Evolutionary conservation across 2,113 vertebrate species (phyloP).

Genomic region (Microcebus ravelobensis): DNA sequence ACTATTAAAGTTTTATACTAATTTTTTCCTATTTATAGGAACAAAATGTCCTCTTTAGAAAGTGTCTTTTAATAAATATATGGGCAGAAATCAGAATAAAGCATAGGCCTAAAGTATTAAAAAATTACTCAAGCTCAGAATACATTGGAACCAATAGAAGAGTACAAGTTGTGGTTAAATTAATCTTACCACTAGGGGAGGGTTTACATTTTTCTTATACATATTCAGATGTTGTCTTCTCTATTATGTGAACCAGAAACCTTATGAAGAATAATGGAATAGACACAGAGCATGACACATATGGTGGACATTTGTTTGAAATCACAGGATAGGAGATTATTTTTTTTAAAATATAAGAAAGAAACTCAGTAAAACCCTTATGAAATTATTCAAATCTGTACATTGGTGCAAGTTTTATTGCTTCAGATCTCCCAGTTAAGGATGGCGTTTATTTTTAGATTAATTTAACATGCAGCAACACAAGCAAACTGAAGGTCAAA

Average conservation of each 20-base stretch:
- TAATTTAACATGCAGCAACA: conserved; percentile 43
- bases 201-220: conserved; percentile 29
- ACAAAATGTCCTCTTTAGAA: conserved; percentile 67
- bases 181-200: conserved; percentile 35
- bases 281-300: conserved; percentile 51
- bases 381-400: not conserved
- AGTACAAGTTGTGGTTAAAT: conserved; percentile 35
- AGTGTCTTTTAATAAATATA: conserved; percentile 70
- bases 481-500: conserved; percentile 33
- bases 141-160: conserved; percentile 15
- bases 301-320: conserved; percentile 61
- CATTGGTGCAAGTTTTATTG: not conserved
- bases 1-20: conserved; percentile 47
- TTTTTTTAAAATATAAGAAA: not conserved
- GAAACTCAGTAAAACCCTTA: not conserved
- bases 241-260: conserved; percentile 46
- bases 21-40: conserved; percentile 57
- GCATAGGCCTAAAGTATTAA: not conserved
- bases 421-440: not conserved
- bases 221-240: conserved; percentile 50
- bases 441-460: conserved; percentile 32
- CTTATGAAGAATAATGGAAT: conserved; percentile 55
- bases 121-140: conserved; percentile 64
- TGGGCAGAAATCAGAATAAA: conserved; percentile 45
- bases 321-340: not conserved